A percentile compares a stretch with the other conserved stretches of the same genome.
Evolutionary conservation across 2,113 vertebrate genomes (phyloP).

Genomic region (Riparia riparia): DNA sequence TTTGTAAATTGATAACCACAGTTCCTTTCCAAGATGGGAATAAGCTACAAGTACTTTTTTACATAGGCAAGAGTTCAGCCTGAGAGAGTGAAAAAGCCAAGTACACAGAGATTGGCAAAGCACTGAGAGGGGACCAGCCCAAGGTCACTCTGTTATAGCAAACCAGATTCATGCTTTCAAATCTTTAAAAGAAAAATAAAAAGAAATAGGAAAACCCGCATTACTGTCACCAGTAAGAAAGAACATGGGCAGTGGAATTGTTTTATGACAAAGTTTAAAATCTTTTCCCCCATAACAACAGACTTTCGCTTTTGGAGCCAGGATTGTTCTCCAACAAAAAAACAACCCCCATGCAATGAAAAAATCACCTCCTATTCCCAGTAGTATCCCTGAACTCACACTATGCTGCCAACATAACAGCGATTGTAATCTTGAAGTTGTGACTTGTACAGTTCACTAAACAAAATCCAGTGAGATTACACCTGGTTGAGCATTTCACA

Average conservation of each 20-base stretch:
- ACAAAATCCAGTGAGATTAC: neutral
- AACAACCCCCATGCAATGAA: neutral
- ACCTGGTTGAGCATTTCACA: neutral
- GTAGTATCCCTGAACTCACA: neutral
- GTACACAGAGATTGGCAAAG: neutral
- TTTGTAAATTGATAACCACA: rapidly evolving
- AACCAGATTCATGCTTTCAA: neutral
- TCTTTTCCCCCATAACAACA: neutral
- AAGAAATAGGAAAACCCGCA: neutral
- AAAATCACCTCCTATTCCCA: neutral
- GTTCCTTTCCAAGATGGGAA: neutral
- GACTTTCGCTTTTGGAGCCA: neutral
- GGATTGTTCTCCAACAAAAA: neutral
- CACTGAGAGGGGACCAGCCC: neutral
- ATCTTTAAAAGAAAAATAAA: neutral
- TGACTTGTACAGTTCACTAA: neutral
- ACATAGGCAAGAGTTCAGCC: neutral
- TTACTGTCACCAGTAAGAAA: neutral
- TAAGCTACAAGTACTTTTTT: neutral
- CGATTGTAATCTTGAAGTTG: neutral
- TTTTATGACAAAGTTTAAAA: neutral
- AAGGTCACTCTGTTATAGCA: neutral
- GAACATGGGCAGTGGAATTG: rapidly evolving
- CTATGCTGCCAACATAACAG: neutral
- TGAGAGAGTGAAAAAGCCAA: neutral